Evolutionary conservation across 1,140 invertebrate genomes (phyloP).

Genomic region (Ceratosolen solmsi): DNA sequence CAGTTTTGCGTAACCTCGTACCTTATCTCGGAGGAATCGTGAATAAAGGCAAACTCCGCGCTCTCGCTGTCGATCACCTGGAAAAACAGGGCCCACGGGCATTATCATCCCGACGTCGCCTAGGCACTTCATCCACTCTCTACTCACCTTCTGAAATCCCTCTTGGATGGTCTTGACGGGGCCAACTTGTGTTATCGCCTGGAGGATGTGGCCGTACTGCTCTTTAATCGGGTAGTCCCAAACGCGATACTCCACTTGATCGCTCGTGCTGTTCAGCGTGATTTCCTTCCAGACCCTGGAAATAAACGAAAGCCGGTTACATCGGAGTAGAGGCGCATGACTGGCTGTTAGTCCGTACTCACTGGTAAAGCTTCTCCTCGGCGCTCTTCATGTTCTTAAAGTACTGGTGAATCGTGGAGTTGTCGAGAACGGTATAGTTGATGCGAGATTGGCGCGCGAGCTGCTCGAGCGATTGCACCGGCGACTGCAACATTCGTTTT

Average conservation of each 20-base stretch:
- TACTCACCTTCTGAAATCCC: constrained; percentile 79
- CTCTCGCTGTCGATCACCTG: constrained; percentile 83
- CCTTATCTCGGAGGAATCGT: constrained; percentile 88
- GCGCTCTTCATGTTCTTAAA: constrained; percentile 94
- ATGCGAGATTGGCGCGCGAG: constrained; percentile 89
- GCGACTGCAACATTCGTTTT: constrained; percentile 75
- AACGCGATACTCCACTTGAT: constrained; percentile 85
- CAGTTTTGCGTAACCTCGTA: constrained; percentile 89
- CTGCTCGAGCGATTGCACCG: constrained; percentile 90
- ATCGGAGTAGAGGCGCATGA: background rate
- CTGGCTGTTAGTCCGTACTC: constrained; percentile 50
- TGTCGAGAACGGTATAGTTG: constrained; percentile 91
- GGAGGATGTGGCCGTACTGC: constrained; percentile 89
- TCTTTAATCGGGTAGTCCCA: constrained; percentile 96
- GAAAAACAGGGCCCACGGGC: background rate
- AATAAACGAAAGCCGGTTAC: background rate
- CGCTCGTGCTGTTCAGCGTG: constrained; percentile 84
- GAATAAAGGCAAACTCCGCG: constrained; percentile 91
- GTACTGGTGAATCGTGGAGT: constrained; percentile 86
- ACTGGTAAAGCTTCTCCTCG: constrained; percentile 90
- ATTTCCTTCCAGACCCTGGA: constrained; percentile 91
- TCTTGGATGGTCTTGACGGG: constrained; percentile 80
- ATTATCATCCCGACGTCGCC: too few relatives aligned
- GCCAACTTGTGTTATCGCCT: constrained; percentile 86
- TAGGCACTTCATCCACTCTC: background rate